Evolutionary conservation across 1,140 invertebrate genomes (phyloP).

Genomic region (Bombus consobrinus): DNA sequence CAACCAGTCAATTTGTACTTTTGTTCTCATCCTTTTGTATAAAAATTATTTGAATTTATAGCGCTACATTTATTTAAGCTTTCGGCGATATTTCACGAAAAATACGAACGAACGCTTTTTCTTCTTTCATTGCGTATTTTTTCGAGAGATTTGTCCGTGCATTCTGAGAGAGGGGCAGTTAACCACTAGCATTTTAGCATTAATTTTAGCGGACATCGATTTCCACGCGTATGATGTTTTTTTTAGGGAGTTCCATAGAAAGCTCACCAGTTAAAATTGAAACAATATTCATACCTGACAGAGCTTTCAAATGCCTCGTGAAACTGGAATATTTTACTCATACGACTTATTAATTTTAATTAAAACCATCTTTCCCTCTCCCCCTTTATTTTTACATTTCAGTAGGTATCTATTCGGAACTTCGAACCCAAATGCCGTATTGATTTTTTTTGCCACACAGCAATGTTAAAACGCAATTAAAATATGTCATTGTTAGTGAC

Average conservation of each 20-base stretch:
- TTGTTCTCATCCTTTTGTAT: no score
- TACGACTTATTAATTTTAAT: background rate
- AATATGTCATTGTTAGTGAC: background rate
- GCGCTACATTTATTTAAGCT: background rate
- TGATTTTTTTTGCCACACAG: background rate
- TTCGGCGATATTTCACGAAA: background rate
- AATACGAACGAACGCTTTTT: background rate
- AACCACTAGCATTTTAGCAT: background rate
- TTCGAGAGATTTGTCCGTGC: background rate
- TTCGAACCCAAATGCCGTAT: background rate
- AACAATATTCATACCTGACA: background rate
- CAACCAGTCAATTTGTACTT: no score
- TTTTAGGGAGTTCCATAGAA: no score
- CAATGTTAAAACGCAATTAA: background rate
- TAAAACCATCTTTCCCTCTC: background rate
- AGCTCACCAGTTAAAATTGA: background rate
- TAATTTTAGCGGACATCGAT: background rate
- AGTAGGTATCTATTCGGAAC: background rate
- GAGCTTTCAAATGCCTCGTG: background rate
- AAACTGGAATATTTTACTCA: background rate
- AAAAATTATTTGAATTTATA: no score
- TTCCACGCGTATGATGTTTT: background rate
- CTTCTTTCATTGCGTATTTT: background rate
- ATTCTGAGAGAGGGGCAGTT: background rate
- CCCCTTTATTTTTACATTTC: background rate